These are phyloP conservation scores for Spodoptera litura DNA, from an alignment of 1,140 invertebrate genomes.

Conservation along the genomic window DNA sequence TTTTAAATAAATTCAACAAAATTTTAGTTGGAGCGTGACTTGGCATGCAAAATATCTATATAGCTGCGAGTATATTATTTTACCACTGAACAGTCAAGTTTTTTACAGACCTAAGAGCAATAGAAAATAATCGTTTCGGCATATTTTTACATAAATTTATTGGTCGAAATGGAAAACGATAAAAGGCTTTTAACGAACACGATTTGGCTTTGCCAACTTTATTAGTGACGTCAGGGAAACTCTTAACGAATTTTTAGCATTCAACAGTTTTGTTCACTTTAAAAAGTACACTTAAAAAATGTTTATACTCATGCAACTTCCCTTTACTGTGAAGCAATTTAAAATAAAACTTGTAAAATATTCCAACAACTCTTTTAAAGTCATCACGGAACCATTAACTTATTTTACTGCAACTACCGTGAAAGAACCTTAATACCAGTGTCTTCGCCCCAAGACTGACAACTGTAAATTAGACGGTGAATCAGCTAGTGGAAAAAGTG, in stretches of 20 bases:
- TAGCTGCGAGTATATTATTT: constrained; percentile 38
- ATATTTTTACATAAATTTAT: constrained; percentile 52
- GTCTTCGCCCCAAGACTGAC: constrained; percentile 39
- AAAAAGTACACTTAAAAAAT: constrained; percentile 30
- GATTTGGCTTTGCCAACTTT: constrained; percentile 25
- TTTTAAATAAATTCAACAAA: constrained; percentile 48
- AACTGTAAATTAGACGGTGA: constrained; percentile 19
- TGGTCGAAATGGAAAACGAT: constrained; percentile 41
- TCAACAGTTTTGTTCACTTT: constrained; percentile 19
- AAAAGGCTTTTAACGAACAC: constrained; percentile 45
- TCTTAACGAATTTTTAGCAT: constrained; percentile 15
- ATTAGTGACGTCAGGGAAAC: constrained; percentile 31
- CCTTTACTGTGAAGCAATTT: constrained; percentile 33
- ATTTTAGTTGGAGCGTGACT: constrained; percentile 49
- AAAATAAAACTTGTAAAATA: constrained; percentile 43
- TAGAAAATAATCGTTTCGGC: constrained; percentile 42
- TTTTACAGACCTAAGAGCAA: constrained; percentile 38
- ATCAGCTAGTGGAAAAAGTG: constrained; percentile 3
- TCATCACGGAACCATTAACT: constrained; percentile 42
- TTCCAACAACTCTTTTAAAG: constrained; percentile 37
- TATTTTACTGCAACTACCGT: constrained; percentile 37
- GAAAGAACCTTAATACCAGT: constrained; percentile 41
- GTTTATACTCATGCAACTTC: constrained; percentile 44
- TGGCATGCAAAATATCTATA: constrained; percentile 45
- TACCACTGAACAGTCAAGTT: constrained; percentile 41